These are phyloP conservation scores for Megalops atlanticus DNA, from an alignment of 2,113 vertebrate species.

Conservation along the genomic window DNA sequence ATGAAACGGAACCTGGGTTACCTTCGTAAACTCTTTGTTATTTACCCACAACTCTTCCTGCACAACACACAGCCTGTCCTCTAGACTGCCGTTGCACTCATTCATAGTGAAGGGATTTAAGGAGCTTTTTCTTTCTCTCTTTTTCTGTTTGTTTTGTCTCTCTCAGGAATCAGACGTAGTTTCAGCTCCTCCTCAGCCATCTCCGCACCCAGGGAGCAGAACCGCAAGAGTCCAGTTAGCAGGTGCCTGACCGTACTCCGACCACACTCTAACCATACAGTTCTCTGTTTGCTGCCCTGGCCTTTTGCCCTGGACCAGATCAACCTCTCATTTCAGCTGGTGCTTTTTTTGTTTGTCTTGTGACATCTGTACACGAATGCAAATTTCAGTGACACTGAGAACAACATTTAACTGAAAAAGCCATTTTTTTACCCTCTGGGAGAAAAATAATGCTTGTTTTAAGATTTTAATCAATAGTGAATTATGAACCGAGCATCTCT, in stretches of 20 bases:
- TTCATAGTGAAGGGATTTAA: background rate
- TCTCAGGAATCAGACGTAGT: constrained; percentile 76
- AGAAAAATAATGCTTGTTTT: background rate
- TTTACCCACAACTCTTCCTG: background rate
- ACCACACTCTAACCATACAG: background rate
- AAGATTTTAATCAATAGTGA: constrained; percentile 6
- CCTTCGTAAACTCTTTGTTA: too few species aligned
- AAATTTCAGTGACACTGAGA: background rate
- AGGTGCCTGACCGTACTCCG: constrained; percentile 70
- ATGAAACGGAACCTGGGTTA: too few species aligned
- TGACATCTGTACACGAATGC: background rate
- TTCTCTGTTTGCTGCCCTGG: too few species aligned
- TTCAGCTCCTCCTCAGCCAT: constrained; percentile 85
- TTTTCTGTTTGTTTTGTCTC: background rate
- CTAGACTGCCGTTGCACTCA: background rate
- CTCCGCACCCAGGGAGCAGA: constrained; percentile 80
- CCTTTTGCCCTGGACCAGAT: too few species aligned
- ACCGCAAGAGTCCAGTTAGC: constrained; percentile 76
- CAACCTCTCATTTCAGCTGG: background rate
- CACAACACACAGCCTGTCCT: background rate
- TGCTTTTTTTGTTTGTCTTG: background rate
- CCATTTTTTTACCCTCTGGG: background rate
- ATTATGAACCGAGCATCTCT: background rate
- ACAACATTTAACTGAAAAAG: background rate
- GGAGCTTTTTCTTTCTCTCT: background rate